These are phyloP conservation scores for Nycteola revayana DNA, from an alignment of 2,888 invertebrate genomes.

Conservation along the genomic window DNA sequence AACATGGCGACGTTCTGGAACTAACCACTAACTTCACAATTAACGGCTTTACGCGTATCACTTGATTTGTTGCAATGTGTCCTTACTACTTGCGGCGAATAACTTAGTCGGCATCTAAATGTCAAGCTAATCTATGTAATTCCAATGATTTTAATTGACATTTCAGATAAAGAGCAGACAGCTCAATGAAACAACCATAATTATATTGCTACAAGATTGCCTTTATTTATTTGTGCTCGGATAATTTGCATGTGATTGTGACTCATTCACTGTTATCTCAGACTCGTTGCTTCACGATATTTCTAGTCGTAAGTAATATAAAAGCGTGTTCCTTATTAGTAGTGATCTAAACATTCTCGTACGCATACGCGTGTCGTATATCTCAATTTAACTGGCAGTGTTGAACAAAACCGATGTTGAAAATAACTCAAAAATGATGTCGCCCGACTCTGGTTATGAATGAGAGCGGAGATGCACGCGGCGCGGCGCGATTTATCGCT, in stretches of 20 bases:
- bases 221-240: slow-evolving; percentile 14
- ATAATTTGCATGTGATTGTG: slow-evolving; percentile 11
- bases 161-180: slow-evolving; percentile 23
- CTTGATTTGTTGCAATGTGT: slow-evolving; percentile 6
- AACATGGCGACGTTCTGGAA: neutral
- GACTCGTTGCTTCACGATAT: too few relatives aligned
- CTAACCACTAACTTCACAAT: neutral
- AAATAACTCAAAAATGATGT: slow-evolving; percentile 11
- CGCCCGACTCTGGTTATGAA: slow-evolving; percentile 15
- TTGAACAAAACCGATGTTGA: too few relatives aligned
- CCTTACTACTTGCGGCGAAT: neutral
- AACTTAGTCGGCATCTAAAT: slow-evolving; percentile 15
- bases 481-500: slow-evolving; percentile 20
- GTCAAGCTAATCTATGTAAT: slow-evolving; percentile 24
- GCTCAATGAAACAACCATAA: slow-evolving; percentile 17
- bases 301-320: too few relatives aligned
- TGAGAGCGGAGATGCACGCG: slow-evolving; percentile 5
- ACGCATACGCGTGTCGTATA: too few relatives aligned
- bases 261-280: too few relatives aligned
- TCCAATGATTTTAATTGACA: slow-evolving; percentile 23
- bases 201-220: slow-evolving; percentile 12
- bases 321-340: too few relatives aligned
- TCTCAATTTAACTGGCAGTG: too few relatives aligned
- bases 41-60: slow-evolving; percentile 2
- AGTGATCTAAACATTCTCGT: too few relatives aligned